A percentile compares a stretch with the other conserved stretches of the same genome.
Evolutionary conservation across 2,797 vertebrate genomes (phyloP).

Genomic region (Malacoraja senta): DNA sequence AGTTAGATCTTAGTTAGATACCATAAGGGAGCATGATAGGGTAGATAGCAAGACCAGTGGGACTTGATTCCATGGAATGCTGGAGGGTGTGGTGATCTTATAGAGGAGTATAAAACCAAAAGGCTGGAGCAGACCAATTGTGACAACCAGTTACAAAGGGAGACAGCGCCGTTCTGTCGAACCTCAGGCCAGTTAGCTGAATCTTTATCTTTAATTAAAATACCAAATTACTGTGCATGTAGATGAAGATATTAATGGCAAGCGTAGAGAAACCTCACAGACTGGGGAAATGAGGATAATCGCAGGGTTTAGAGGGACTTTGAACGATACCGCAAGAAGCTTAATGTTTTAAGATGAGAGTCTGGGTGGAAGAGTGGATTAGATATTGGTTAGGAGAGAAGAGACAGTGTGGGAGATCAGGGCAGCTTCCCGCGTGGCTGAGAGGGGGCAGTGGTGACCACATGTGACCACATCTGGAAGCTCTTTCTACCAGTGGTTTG

Average conservation of each 20-base stretch:
- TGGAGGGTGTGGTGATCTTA: too few relatives aligned
- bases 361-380: background rate
- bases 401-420: background rate
- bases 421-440: background rate
- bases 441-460: background rate
- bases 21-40: too few relatives aligned
- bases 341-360: background rate
- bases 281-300: background rate
- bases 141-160: background rate
- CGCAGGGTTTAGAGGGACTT: background rate
- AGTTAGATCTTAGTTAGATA: too few relatives aligned
- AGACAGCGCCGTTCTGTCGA: background rate
- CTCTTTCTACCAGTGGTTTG: background rate
- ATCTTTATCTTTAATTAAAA: background rate
- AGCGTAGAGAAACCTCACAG: background rate
- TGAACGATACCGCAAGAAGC: background rate
- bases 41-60: too few relatives aligned
- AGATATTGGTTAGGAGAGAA: background rate
- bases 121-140: background rate
- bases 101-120: background rate
- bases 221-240: background rate
- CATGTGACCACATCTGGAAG: background rate
- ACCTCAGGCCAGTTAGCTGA: background rate
- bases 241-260: background rate
- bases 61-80: too few relatives aligned